A percentile compares a stretch with the other conserved stretches of the same genome.
Conservation (phyloP, 2,797 vertebrate species). For the Hippocampus kuda region DNA sequence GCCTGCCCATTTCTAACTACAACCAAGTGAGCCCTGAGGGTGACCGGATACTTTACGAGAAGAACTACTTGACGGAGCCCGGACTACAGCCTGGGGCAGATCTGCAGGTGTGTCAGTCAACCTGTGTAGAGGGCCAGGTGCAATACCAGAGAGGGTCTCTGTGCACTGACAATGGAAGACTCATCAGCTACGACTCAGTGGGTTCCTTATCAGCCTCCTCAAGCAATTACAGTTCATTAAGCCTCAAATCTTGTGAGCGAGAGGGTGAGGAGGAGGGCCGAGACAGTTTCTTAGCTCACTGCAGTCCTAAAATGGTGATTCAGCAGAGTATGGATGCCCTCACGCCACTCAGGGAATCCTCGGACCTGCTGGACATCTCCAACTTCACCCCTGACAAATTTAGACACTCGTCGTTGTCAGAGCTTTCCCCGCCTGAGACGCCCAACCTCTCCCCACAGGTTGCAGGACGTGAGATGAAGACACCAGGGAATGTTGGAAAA, state of each 20-base stretch:
- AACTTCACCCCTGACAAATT: conserved; percentile 99
- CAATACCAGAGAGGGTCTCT: conserved; percentile 90
- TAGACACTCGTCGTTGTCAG: conserved; percentile 91
- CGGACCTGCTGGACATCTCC: conserved; percentile 97
- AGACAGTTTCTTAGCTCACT: conserved; percentile 95
- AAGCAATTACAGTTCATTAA: conserved; percentile 95
- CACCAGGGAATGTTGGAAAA: conserved; percentile 74
- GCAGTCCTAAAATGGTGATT: conserved; percentile 97
- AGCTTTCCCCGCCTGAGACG: conserved; percentile 94
- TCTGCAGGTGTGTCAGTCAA: conserved; percentile 88
- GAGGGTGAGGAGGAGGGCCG: conserved; percentile 89
- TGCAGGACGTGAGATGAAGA: conserved; percentile 79
- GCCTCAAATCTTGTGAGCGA: conserved; percentile 91
- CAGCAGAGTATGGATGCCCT: conserved; percentile 97
- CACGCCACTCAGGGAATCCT: conserved; percentile 91
- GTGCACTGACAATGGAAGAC: conserved; percentile 85
- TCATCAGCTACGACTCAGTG: conserved; percentile 96
- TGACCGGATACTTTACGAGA: conserved; percentile 86
- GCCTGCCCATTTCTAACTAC: conserved; percentile 77
- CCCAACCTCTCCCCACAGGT: conserved; percentile 95
- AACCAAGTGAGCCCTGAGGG: conserved; percentile 76
- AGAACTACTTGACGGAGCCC: conserved; percentile 79
- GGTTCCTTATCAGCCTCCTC: conserved; percentile 90
- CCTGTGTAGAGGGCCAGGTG: conserved; percentile 83
- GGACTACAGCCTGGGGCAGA: conserved; percentile 81